Conservation (phyloP, 2,113 vertebrate genomes). For the Piaya cayana region DNA sequence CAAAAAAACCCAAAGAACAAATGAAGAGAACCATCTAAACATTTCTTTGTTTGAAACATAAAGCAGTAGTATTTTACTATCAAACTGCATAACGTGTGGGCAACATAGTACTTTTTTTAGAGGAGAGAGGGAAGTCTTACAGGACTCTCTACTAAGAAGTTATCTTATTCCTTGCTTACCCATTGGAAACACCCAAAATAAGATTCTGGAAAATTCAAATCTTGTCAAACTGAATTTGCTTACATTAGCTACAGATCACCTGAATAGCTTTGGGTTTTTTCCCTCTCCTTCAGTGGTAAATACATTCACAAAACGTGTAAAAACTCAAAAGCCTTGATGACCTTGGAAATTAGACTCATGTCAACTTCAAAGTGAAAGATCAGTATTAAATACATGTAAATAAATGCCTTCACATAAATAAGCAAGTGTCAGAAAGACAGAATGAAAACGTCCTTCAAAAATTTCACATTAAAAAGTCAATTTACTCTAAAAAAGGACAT, state of each 20-base stretch:
- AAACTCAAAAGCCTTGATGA: background rate
- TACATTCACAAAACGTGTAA: background rate
- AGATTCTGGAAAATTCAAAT: background rate
- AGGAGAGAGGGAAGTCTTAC: rapidly evolving
- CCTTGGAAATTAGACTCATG: no score
- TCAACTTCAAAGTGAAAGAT: background rate
- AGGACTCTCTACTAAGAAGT: background rate
- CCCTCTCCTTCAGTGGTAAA: background rate
- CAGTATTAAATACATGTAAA: background rate
- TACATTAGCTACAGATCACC: background rate
- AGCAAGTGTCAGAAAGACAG: background rate
- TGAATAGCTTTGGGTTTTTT: background rate
- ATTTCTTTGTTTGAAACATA: background rate
- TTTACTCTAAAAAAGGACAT: background rate
- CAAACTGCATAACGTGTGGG: background rate
- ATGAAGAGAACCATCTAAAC: background rate
- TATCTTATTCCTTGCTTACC: background rate
- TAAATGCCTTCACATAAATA: background rate
- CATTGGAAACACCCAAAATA: background rate
- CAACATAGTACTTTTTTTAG: background rate
- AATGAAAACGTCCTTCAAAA: background rate
- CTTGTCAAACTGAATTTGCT: background rate
- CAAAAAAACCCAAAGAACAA: background rate
- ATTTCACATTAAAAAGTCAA: background rate
- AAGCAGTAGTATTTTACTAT: background rate